Base-by-base conservation (phyloP, 2,797 vertebrate species). In the Odontamblyopus lacepedii region DNA sequence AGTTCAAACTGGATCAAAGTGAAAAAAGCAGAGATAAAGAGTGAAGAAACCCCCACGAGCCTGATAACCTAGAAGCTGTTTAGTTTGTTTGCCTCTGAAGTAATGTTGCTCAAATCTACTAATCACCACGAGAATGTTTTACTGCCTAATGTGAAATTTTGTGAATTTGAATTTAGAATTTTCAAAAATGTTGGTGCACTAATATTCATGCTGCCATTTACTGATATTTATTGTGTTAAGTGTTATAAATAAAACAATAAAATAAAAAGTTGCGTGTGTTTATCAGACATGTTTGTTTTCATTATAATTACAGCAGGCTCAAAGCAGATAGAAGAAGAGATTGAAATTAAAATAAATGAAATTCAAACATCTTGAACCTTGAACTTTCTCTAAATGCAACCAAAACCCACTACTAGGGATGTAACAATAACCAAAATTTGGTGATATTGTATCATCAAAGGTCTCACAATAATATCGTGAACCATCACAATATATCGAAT, bases 21-120 rank as follows among this genome's bases (percentile, higher is more conserved):
- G 62, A 15, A 13, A 60, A 23, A 32, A 50, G 48, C 27, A 68
- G 71, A 67, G 70, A 73, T 74, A 35, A 32, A 41, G 29, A 60
- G 55, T 65, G 27, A 44, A 41, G 35, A 65, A 3, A 7, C 6
- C 13, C n/a, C 16, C 41, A 16, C 30, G 63, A 78, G 50, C 44
- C 71, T 57, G 51, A 61, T 75, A 69, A 70, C 19, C 29, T n/a
- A n/a, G 56, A 75, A 26, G 35, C 11, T 2, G 9, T 13, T 65
- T 76, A 38, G 73, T 68, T 66, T 50, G 48, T 29, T 27, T 65
- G n/a, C 23, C 63, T 29, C 1, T 27, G 19, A 66, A 13, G 70
- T 16, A 18, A 63, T n/a, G 62, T 2, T 9, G 2, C 41, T 60
- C 12, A 71, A 73, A 68, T 9, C 15, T 30, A 53, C 51, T 51